Evolutionary conservation across 92 coral and sea anemone species (phyloP).

Genomic region (Epizoanthus scotinus): DNA sequence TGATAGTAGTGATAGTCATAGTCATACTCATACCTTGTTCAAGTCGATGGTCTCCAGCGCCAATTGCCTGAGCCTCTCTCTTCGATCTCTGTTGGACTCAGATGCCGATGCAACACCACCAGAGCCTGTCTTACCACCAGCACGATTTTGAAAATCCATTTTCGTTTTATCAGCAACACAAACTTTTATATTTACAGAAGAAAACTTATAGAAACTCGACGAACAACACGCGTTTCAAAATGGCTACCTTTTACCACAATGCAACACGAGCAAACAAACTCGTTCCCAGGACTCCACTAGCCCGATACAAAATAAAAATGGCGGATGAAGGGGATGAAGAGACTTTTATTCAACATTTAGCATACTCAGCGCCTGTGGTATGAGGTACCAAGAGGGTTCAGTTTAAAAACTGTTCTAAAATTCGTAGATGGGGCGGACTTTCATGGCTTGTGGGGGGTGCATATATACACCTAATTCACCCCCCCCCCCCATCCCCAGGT

Average conservation of each 20-base stretch:
- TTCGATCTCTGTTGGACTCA: conserved; percentile 95
- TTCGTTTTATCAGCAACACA: background rate
- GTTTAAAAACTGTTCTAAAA: too few relatives aligned
- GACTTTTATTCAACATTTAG: too few relatives aligned
- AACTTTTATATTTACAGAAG: background rate
- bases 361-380: too few relatives aligned
- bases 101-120: conserved; percentile 98
- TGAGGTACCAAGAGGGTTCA: too few relatives aligned
- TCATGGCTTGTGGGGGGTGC: too few relatives aligned
- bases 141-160: conserved; percentile 98
- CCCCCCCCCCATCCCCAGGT: too few relatives aligned
- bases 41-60: conserved; percentile 97
- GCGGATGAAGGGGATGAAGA: too few relatives aligned
- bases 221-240: conserved; percentile 3
- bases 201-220: background rate
- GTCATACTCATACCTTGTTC: conserved; percentile 65
- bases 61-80: conserved; percentile 92
- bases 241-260: conserved; percentile 30
- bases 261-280: background rate
- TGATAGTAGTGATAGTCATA: too few relatives aligned
- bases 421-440: too few relatives aligned
- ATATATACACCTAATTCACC: too few relatives aligned
- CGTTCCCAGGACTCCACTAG: conserved; percentile 1
- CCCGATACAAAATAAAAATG: too few relatives aligned
- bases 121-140: conserved; percentile 98